Conservation (phyloP, 2,888 invertebrate genomes). For the Eristalinus aeneus region DNA sequence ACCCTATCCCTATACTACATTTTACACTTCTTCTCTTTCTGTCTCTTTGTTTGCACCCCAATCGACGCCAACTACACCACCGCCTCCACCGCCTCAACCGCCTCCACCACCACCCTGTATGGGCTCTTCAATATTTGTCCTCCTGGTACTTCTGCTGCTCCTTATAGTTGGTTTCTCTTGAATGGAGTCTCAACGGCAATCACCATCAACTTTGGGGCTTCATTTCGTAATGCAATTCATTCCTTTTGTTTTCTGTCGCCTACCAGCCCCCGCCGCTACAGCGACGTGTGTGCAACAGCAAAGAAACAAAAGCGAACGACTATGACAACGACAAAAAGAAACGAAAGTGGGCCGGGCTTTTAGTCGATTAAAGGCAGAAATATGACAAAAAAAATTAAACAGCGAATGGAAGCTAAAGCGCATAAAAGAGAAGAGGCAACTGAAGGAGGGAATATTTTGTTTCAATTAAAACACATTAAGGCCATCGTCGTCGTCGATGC, state of each 20-base stretch:
- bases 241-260: constrained; percentile 39
- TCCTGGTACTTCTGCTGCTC: not conserved
- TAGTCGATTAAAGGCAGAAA: constrained; percentile 45
- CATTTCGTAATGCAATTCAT: constrained; percentile 18
- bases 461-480: constrained; percentile 67
- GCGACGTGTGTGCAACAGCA: too few relatives aligned
- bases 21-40: constrained; percentile 24
- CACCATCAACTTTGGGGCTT: not conserved
- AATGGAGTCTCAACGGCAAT: not conserved
- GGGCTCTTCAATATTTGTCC: not conserved
- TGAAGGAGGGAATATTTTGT: constrained; percentile 61
- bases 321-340: not conserved
- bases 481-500: constrained; percentile 5
- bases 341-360: constrained; percentile 64
- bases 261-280: constrained; percentile 26
- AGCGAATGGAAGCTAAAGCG: constrained; percentile 5
- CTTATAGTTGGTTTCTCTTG: not conserved
- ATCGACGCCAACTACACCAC: not conserved
- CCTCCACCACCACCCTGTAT: not conserved
- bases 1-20: constrained; percentile 22
- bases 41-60: not conserved
- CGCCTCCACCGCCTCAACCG: too few relatives aligned
- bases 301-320: not conserved
- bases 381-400: constrained; percentile 20
- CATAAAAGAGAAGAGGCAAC: constrained; percentile 53